phyloP scores from a whole-genome alignment of 1,140 invertebrate species.

The Ditylenchus dipsaci region DNA sequence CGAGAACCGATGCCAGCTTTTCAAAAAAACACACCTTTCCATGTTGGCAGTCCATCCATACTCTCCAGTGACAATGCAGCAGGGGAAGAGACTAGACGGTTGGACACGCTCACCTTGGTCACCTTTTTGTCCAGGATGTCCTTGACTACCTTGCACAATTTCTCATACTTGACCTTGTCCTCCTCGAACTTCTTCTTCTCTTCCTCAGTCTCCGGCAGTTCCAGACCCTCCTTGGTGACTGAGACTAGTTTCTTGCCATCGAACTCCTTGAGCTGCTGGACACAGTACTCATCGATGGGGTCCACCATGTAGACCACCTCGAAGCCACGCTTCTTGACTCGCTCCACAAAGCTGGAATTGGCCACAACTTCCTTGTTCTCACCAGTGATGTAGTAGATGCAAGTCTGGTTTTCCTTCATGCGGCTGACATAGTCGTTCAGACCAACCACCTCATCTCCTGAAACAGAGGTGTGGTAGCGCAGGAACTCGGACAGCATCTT shows the following conservation, averaged over 20 bases:
- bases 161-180: constrained; percentile 85
- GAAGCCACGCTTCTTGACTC: constrained; percentile 90
- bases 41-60: constrained; percentile 99
- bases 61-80: constrained; percentile 95
- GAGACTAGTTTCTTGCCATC: constrained; percentile 91
- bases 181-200: constrained; percentile 96
- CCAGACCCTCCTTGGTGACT: constrained; percentile 93
- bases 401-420: constrained; percentile 96
- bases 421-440: constrained; percentile 90
- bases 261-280: constrained; percentile 91
- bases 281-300: constrained; percentile 97
- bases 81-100: constrained; percentile 89
- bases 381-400: constrained; percentile 96
- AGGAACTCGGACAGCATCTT: constrained; percentile 86
- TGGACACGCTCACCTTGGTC: constrained; percentile 86
- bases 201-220: constrained; percentile 87
- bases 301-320: constrained; percentile 98
- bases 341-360: constrained; percentile 92
- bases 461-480: constrained; percentile 84
- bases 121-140: constrained; percentile 95
- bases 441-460: constrained; percentile 84
- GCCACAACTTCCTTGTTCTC: constrained; percentile 84
- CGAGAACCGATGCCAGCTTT: no score
- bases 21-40: constrained; percentile 66
- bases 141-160: constrained; percentile 93